phyloP scores from a whole-genome alignment of 2,113 vertebrate species.

The Oncorhynchus masou region DNA sequence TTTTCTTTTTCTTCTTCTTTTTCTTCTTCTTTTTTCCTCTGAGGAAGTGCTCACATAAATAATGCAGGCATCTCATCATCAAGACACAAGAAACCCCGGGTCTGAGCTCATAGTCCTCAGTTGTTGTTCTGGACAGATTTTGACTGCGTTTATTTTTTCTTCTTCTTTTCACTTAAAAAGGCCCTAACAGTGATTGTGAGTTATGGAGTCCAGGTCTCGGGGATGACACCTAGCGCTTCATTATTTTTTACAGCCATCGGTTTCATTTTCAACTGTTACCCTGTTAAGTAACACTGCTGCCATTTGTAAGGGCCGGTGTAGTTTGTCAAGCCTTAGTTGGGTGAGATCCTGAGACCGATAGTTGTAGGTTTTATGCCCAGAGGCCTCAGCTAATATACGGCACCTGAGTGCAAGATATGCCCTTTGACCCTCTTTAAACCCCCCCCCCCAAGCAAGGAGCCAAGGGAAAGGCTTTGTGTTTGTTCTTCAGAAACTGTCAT shows the following conservation, averaged over 20 bases:
- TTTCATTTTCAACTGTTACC: constrained; percentile 23
- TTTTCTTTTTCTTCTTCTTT: no score
- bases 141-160: neutral
- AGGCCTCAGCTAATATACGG: constrained; percentile 21
- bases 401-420: constrained; percentile 24
- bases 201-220: constrained; percentile 19
- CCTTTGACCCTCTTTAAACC: constrained; percentile 43
- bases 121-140: constrained; percentile 21
- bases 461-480: constrained; percentile 29
- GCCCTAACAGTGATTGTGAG: constrained; percentile 37
- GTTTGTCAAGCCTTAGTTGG: constrained; percentile 20
- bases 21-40: no score
- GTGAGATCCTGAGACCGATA: constrained; percentile 22
- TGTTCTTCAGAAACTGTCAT: neutral
- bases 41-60: constrained; percentile 26
- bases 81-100: constrained; percentile 38
- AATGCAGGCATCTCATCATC: constrained; percentile 33
- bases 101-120: constrained; percentile 40
- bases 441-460: constrained; percentile 17
- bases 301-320: constrained; percentile 14
- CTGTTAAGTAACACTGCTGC: constrained; percentile 32
- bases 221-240: constrained; percentile 42
- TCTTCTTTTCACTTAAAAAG: constrained; percentile 22
- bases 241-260: constrained; percentile 42
- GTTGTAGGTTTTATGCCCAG: constrained; percentile 31